Evolutionary conservation across 2,113 vertebrate genomes (phyloP).

Genomic region (Sinocyclocheilus anshuiensis): DNA sequence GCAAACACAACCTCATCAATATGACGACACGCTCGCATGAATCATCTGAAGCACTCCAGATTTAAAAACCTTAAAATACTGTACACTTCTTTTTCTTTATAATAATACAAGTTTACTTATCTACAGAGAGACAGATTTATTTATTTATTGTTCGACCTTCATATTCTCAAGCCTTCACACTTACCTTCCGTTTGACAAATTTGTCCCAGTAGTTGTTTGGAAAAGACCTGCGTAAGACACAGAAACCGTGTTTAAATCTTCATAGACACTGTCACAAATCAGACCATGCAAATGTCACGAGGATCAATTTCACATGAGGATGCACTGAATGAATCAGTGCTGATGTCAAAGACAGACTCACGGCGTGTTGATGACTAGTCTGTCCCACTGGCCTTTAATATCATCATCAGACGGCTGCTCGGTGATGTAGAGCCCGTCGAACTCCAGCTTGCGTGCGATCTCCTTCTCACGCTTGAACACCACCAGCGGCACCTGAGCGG

Average conservation of each 20-base stretch:
- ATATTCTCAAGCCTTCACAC: constrained; percentile 42
- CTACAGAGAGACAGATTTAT: too few species aligned
- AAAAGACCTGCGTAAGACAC: constrained; percentile 82
- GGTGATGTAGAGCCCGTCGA: constrained; percentile 96
- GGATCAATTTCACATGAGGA: too few species aligned
- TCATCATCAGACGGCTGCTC: constrained; percentile 97
- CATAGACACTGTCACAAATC: neutral
- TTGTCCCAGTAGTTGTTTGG: constrained; percentile 99
- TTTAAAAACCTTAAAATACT: too few species aligned
- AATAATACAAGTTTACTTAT: too few species aligned
- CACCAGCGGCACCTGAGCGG: constrained; percentile 87
- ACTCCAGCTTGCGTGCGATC: constrained; percentile 95
- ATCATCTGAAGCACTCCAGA: too few species aligned
- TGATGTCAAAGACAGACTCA: constrained; percentile 70
- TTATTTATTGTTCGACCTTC: too few species aligned
- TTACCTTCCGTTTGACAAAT: constrained; percentile 97
- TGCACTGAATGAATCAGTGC: neutral
- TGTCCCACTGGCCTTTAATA: constrained; percentile 98
- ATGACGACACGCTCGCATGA: too few species aligned
- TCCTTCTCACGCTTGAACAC: constrained; percentile 98
- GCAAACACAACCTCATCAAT: constrained; percentile 30
- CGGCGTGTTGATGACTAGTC: constrained; percentile 96
- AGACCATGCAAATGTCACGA: too few species aligned
- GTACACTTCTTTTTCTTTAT: too few species aligned
- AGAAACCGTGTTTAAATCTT: neutral